These are phyloP conservation scores for Pantherophis guttatus DNA, from an alignment of 2,113 vertebrate genomes.

Conservation along the genomic window DNA sequence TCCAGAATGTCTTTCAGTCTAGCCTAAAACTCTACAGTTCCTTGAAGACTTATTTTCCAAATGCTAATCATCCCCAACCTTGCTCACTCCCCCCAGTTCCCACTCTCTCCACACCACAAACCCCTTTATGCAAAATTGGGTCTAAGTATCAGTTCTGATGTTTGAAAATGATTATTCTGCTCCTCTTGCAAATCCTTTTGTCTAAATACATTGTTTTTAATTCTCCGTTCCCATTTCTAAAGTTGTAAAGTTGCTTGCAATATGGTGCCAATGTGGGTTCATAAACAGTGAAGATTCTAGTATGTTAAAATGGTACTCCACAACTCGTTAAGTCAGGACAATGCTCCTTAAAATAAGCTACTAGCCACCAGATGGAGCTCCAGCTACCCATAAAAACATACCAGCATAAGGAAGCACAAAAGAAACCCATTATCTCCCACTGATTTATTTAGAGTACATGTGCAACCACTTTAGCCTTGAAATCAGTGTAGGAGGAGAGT, in stretches of 20 bases:
- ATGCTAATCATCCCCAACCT: background rate
- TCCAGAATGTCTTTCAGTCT: background rate
- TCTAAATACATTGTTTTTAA: background rate
- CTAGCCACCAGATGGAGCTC: slow-evolving; percentile 24
- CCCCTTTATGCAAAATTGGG: background rate
- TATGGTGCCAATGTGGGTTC: background rate
- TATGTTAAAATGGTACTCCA: background rate
- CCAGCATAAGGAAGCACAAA: background rate
- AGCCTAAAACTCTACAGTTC: background rate
- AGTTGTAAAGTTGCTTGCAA: background rate
- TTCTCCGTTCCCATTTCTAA: background rate
- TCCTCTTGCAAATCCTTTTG: background rate
- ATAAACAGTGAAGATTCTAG: background rate
- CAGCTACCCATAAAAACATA: background rate
- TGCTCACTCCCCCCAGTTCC: background rate
- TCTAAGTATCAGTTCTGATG: background rate
- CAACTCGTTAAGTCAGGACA: background rate
- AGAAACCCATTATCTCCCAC: background rate
- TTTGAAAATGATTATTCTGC: background rate
- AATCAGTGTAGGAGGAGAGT: background rate
- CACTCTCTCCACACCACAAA: background rate
- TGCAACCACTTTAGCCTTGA: background rate
- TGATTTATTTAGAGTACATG: background rate
- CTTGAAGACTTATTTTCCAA: background rate
- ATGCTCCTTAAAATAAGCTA: background rate